Percentiles rank a stretch among this genome's conserved stretches.
Evolutionary conservation across 2,113 vertebrate genomes (phyloP).

Genomic region (Megatriorchis doriae): DNA sequence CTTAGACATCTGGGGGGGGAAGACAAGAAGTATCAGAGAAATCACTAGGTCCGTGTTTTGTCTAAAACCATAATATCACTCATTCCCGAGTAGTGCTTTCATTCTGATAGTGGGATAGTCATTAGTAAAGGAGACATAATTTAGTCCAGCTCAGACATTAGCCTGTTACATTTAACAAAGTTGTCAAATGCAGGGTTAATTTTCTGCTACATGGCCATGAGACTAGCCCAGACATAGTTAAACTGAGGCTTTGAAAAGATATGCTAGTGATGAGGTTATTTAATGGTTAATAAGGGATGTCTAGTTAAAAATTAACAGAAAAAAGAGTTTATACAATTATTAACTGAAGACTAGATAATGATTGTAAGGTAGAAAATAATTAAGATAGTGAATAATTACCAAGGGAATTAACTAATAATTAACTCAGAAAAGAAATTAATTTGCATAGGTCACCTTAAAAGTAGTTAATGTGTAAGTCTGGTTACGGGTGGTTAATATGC

Average conservation of each 20-base stretch:
- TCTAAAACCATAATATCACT: neutral
- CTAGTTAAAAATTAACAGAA: neutral
- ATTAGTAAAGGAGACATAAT: neutral
- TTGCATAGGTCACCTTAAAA: neutral
- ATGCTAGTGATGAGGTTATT: neutral
- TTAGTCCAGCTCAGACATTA: neutral
- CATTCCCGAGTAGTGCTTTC: neutral
- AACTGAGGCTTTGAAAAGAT: neutral
- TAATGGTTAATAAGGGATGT: neutral
- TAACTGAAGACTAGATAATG: neutral
- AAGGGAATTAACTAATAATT: neutral
- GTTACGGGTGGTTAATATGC: neutral
- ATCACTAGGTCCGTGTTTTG: neutral
- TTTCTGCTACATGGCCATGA: neutral
- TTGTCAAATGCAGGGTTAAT: neutral
- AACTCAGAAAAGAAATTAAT: neutral
- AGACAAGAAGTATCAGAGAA: neutral
- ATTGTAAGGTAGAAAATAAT: neutral
- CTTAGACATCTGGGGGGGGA: no score
- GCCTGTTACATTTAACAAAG: neutral
- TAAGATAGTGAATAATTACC: neutral
- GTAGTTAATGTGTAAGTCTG: neutral
- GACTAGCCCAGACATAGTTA: neutral
- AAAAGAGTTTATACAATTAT: neutral
- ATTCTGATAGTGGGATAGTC: neutral